Base-by-base conservation (phyloP, 1,140 invertebrate species). In the Meteorus sp. region DNA sequence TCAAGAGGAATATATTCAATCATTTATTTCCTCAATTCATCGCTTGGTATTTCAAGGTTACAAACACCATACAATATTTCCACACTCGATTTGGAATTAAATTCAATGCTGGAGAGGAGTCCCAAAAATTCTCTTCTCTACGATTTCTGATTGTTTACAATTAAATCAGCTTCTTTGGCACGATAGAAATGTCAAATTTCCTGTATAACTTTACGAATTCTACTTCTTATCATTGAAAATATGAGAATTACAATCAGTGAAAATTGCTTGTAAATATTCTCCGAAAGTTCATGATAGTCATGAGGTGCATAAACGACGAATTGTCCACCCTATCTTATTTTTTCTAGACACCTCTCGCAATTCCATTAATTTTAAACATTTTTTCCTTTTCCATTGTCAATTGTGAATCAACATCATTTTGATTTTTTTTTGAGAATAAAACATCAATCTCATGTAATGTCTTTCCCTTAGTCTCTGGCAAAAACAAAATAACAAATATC, bases 391-490 rank as follows among this genome's bases (percentile, higher is more conserved):
- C 50, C 13, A 9, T n/a, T 20, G 22, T 27, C 22, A 29, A 29
- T 19, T 20, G 13, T 15, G 17, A 13, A 11, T 23, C 44, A 37
- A 58, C 37, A 6, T 9, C 20, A 20, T 37, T 6, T 20, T 57
- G 62, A 17, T 59, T 71, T 56, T 67, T 76, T 3, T 39, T 63
- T 6, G 58, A 72, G 56, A 85, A 87, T 62, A 83, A 75, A 3
- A 84, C 79, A 58, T 86, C 84, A 29, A 94, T 90, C 71, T 93
- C 88, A 15, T 87, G 82, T 2, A 93, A 75, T 0, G 84, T 86
- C 63, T 88, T 89, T 0, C 90, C 88, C 60, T 88, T 89, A 0
- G 92, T 95, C 74, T 95, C 93, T 0, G 93, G 92, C 3, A 95
- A 70, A 11, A 85, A 83, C 5, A 86, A 72, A 2, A 82, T 71